Base-by-base conservation (phyloP, 2,888 invertebrate genomes). In the Alloscopus bannaensis region DNA sequence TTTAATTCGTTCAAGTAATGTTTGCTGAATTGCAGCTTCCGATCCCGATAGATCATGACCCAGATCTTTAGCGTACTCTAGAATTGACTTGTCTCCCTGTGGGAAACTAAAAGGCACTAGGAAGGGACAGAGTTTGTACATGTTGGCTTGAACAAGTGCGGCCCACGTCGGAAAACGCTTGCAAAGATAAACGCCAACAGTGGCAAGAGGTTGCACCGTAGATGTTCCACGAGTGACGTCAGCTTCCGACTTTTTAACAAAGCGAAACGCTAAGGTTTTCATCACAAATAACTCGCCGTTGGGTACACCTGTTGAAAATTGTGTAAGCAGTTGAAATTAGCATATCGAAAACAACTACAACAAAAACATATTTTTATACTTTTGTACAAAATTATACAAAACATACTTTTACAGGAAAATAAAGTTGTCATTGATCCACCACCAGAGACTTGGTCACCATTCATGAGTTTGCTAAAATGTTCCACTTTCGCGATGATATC, bases 81-180 rank as follows among this genome's bases (percentile, higher is more conserved):
- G 81, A 20, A 84, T 57, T 0, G 69, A 59, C 50, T 81, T 66
- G 29, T 83, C 64, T 8, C 81, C 71, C 59, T 80, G 69, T 8
- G 86, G 86, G 45, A 81, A 83, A 64, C 79, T 85, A 59, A 86
- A 86, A 16, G 86, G 86, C 2, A 86, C 85, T 0, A 86, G 81
- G 26, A 85, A 86, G 1, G 86, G 86, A 55, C 86, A 85, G 55
- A 83, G 62, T 60, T 84, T 84, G 55, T 84, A 86, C 42, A 86
- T 81, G 57, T 84, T 62, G 1, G 83, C 83, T 28, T 84, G 81
- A 8, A 85, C 78, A 20, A 86, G 55, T 4, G 77, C 28, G 0
- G 81, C 84, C 82, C 80, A 84, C 1, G 60, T 50, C 6, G 86
- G 86, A 72, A 82, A 86, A 26, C 66, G 73, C 45, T 69, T 80